Base-by-base conservation (phyloP, 2,113 vertebrate species). In the Alligator mississippiensis region DNA sequence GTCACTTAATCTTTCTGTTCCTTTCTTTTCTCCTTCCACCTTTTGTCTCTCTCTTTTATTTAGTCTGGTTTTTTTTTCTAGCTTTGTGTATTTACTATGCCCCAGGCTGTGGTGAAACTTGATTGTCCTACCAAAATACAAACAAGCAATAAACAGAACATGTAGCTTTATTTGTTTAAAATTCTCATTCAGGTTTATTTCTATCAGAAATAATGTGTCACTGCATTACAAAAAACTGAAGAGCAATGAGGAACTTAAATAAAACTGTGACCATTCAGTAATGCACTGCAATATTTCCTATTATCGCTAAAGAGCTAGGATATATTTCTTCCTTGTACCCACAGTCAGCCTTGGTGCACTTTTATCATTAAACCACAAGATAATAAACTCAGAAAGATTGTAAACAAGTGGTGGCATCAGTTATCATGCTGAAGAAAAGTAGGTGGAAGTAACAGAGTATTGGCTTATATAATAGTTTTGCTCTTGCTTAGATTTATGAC, bases 121-220 rank as follows among this genome's bases (percentile, higher is more conserved):
- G 9, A 11, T 34, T 14, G 27, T 68, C 16, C 64, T n/a, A 68
- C 28, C 63, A n/a, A 28, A n/a, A 66, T n/a, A 66, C 13, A 15
- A 70, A 34, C 16, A 15, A 70, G 19, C 16, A 34, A 70, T 70
- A 70, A 18, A 70, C 34, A 34, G 30, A 70, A 34, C 30, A 70
- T 21, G 30, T 70, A 34, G 66, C 16, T 70, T 21, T 34, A 22
- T 70, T 70, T 34, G 30, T 30, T 70, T 70, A 15, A 70, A 70
- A 30, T 68, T 16, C 17, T 68, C 15, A 4, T 66, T 66, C 18
- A 18, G 17, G 18, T 30, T 27, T 47, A 47, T 47, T 47, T 64
- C 89, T 91, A 88, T 92, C 87, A 90, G 87, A 93, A 94, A 76
- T 62, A 82, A 79, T 95, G 94, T 97, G 91, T 7, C 27, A 80